phyloP scores from a whole-genome alignment of 2,888 invertebrate genomes.

The Caenorhabditis afra region DNA sequence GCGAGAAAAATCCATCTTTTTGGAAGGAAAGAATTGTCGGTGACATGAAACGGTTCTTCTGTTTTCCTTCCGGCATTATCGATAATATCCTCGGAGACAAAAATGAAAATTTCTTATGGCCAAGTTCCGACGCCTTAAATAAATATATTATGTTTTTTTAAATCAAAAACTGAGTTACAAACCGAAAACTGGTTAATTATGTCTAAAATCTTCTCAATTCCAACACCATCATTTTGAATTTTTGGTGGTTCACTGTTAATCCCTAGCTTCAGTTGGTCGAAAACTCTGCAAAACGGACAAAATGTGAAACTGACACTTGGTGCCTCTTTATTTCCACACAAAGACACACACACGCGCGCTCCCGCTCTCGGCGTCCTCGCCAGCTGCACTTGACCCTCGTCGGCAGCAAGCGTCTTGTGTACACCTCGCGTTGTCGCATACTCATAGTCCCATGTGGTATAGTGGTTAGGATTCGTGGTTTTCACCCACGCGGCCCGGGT shows the following conservation, averaged over 20 bases:
- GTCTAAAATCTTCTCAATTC: slow-evolving; percentile 51
- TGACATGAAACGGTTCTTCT: slow-evolving; percentile 66
- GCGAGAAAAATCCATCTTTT: slow-evolving; percentile 73
- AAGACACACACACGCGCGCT: no score
- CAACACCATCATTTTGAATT: slow-evolving; percentile 48
- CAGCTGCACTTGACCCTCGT: background rate
- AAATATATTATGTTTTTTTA: background rate
- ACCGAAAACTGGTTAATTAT: slow-evolving; percentile 60
- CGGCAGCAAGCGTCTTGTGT: background rate
- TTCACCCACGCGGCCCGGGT: slow-evolving; percentile 79
- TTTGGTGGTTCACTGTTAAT: slow-evolving; percentile 60
- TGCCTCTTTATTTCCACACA: no score
- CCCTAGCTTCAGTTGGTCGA: slow-evolving; percentile 58
- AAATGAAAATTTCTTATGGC: slow-evolving; percentile 63
- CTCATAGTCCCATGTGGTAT: slow-evolving; percentile 73
- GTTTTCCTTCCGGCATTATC: slow-evolving; percentile 65
- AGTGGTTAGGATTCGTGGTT: slow-evolving; percentile 79
- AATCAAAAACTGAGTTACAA: slow-evolving; percentile 37
- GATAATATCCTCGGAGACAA: slow-evolving; percentile 73
- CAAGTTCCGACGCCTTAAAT: slow-evolving; percentile 40
- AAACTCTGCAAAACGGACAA: slow-evolving; percentile 58
- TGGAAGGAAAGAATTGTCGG: slow-evolving; percentile 75
- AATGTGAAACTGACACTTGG: no score
- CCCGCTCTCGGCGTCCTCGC: slow-evolving; percentile 3
- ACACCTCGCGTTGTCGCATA: background rate